Base-by-base conservation (phyloP, 2,113 vertebrate species). In the Elephantulus edwardii region DNA sequence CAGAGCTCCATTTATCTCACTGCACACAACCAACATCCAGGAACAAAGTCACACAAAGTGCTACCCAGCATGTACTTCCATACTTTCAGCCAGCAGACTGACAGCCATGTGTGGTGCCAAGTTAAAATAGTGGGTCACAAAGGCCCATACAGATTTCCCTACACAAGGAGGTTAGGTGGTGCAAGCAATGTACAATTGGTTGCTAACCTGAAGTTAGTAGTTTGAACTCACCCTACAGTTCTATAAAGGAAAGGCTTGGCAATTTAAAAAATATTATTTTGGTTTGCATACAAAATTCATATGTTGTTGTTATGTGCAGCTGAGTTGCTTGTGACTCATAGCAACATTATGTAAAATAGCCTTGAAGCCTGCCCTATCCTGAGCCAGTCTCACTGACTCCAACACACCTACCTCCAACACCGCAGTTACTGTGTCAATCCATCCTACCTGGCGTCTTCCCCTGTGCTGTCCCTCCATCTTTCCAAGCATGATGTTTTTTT, bases 51-150 rank as follows among this genome's bases (percentile, higher is more conserved):
- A 19, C 16, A 11, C 8, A 11, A 35, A 66, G 17, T 6, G 12
- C 22, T 30, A n/a, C 14, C 8, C 9, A 10, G 76, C 5, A 5
- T 4, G 8, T 2, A 7, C 19, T 35, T 30, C 58, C 58, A 33
- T 62, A 30, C 58, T 83, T 46, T 74, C 82, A 64, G 26, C 33
- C 2, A 42, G 84, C 16, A 10, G 11, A 28, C 62, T 40, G 13
- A n/a, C 5, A 11, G 30, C 5, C 28, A 30, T 10, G 2, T 1
- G 4, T 24, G 7, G 19, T 33, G 11, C 24, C 62, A n/a, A n/a
- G n/a, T n/a, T n/a, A n/a, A n/a, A n/a, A 3, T 14, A 44, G 70
- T 26, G 24, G 83, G 44, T 76, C 78, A 56, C 30, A n/a, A 0
- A 44, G 82, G 13, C 11, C 13, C 22, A 66, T n/a, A 28, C n/a